Evolutionary conservation across 2,113 vertebrate species (phyloP).

Genomic region (Acrocephalus arundinaceus): DNA sequence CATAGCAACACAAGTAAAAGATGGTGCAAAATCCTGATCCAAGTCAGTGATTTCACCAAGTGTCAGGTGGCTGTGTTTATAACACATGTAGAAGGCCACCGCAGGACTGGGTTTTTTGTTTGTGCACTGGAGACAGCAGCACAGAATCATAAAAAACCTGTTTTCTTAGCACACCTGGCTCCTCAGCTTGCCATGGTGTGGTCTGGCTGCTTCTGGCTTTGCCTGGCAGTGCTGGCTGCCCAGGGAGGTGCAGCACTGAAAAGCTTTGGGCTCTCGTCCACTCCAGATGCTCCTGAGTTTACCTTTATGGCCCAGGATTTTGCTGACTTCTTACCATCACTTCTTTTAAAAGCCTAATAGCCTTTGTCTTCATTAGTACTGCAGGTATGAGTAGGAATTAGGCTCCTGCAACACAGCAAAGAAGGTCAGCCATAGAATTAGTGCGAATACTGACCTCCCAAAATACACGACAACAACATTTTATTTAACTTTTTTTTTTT

Average conservation of each 20-base stretch:
- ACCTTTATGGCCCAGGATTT: not conserved
- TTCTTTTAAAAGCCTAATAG: not conserved
- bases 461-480: not conserved
- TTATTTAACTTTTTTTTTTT: not conserved
- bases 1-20: not conserved
- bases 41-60: not conserved
- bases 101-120: not conserved
- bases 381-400: not conserved
- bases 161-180: not conserved
- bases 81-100: not conserved
- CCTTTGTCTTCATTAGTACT: not conserved
- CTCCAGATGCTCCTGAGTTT: not conserved
- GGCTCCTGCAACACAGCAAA: not conserved
- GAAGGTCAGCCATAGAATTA: not conserved
- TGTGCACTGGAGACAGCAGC: not conserved
- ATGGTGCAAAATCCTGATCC: not conserved
- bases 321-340: not conserved
- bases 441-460: not conserved
- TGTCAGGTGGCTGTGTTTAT: fast-evolving
- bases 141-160: not conserved
- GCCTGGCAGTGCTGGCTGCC: not conserved
- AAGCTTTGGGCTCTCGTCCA: not conserved
- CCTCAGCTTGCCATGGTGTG: not conserved
- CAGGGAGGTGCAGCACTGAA: not conserved
- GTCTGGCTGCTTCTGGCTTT: not conserved